Conservation (phyloP, 2,888 invertebrate species). For the Elgonia sp. region DNA sequence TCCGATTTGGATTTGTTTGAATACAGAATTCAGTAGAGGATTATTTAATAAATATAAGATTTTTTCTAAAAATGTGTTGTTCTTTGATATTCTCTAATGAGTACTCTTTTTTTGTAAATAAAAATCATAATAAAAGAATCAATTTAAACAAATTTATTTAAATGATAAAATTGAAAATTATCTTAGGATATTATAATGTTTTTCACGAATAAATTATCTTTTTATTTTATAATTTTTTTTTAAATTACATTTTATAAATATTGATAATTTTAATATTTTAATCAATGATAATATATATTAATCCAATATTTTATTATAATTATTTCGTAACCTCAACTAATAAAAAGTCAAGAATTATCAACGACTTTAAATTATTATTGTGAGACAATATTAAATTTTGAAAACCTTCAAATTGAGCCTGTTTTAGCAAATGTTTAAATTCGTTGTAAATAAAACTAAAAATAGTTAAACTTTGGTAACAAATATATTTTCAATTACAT, state of each 20-base stretch:
- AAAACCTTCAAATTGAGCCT: not conserved
- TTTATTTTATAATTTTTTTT: not conserved
- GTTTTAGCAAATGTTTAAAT: not conserved
- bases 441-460: not conserved
- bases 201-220: too few relatives aligned
- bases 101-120: too few relatives aligned
- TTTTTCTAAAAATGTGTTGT: constrained; percentile 53
- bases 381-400: not conserved
- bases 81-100: not conserved
- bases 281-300: too few relatives aligned
- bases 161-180: too few relatives aligned
- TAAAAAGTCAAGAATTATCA: too few relatives aligned
- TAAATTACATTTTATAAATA: not conserved
- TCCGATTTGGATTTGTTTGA: constrained; percentile 74
- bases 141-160: too few relatives aligned
- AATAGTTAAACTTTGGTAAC: not conserved
- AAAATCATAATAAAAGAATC: too few relatives aligned
- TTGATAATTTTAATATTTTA: too few relatives aligned
- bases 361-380: too few relatives aligned
- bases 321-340: too few relatives aligned
- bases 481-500: constrained; percentile 11
- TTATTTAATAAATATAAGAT: constrained; percentile 61
- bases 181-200: too few relatives aligned
- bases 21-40: constrained; percentile 77
- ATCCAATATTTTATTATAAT: too few relatives aligned